These are phyloP conservation scores for Sitophilus oryzae DNA, from an alignment of 1,140 invertebrate species.

Conservation along the genomic window DNA sequence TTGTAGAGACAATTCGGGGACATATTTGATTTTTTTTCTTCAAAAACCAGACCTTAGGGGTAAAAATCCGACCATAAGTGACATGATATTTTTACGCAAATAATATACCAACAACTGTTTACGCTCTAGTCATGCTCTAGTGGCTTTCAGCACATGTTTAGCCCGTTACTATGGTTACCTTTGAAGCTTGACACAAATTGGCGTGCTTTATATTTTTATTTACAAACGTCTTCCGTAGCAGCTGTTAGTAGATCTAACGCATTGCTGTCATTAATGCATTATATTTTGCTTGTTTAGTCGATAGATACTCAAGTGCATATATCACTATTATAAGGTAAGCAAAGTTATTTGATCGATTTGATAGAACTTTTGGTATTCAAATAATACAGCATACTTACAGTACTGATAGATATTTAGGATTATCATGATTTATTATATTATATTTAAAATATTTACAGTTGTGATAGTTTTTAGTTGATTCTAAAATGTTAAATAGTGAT, in stretches of 20 bases:
- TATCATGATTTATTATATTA: too few species aligned
- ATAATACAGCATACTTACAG: too few species aligned
- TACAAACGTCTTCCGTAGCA: conserved; percentile 25
- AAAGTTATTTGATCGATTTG: background rate
- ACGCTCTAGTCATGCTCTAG: background rate
- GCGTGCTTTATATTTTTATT: conserved; percentile 18
- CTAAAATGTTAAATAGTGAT: conserved; percentile 27
- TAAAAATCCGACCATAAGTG: too few species aligned
- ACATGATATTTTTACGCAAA: too few species aligned
- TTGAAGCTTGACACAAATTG: conserved; percentile 1
- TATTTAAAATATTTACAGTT: conserved; percentile 5
- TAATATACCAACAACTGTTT: background rate
- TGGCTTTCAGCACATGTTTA: background rate
- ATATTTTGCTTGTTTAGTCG: conserved; percentile 14
- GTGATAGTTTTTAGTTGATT: too few species aligned
- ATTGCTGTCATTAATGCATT: conserved; percentile 13
- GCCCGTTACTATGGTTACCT: conserved; percentile 20
- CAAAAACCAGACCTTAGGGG: too few species aligned
- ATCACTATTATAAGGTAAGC: too few species aligned
- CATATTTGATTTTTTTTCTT: too few species aligned
- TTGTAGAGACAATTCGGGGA: too few species aligned
- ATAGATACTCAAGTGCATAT: conserved; percentile 9
- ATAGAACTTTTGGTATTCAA: background rate
- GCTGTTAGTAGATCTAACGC: background rate
- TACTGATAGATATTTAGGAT: too few species aligned